Conservation (phyloP, 2,888 invertebrate species). For the Platypus cylindrus region DNA sequence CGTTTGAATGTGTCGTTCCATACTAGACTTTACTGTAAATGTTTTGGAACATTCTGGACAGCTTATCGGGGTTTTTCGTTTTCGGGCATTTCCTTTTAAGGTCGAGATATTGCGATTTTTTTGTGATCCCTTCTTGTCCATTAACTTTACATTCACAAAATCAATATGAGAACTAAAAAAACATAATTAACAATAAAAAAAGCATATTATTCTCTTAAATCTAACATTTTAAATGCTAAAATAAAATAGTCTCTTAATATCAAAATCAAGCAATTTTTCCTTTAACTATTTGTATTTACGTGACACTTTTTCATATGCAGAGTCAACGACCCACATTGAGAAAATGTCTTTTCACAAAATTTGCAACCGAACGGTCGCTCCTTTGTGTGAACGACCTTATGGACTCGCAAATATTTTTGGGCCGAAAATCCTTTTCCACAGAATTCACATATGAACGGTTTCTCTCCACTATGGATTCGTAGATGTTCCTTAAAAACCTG, state of each 20-base stretch:
- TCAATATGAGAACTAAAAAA: too few relatives aligned
- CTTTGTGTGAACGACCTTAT: slow-evolving; percentile 41
- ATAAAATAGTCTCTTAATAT: too few relatives aligned
- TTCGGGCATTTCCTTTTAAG: too few relatives aligned
- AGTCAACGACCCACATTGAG: slow-evolving; percentile 5
- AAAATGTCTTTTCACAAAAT: slow-evolving; percentile 23
- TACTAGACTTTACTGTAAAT: slow-evolving; percentile 5
- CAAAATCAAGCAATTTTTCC: too few relatives aligned
- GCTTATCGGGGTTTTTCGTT: too few relatives aligned
- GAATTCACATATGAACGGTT: slow-evolving; percentile 23
- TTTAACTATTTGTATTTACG: not conserved
- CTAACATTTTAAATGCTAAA: too few relatives aligned
- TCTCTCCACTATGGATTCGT: slow-evolving; percentile 22
- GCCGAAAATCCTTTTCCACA: slow-evolving; percentile 32
- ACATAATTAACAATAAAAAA: too few relatives aligned
- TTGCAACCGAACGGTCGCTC: slow-evolving; percentile 41
- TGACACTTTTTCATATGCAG: slow-evolving; percentile 13
- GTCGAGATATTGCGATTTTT: too few relatives aligned
- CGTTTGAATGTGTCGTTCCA: slow-evolving; percentile 7
- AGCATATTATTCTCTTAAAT: too few relatives aligned
- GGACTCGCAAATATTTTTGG: slow-evolving; percentile 34
- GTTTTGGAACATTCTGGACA: slow-evolving; percentile 6
- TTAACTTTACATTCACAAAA: too few relatives aligned
- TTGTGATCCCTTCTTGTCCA: too few relatives aligned
- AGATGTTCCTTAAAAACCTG: slow-evolving; percentile 8